Base-by-base conservation (phyloP, 2,888 invertebrate genomes). In the Ceratothoa steindachneri region DNA sequence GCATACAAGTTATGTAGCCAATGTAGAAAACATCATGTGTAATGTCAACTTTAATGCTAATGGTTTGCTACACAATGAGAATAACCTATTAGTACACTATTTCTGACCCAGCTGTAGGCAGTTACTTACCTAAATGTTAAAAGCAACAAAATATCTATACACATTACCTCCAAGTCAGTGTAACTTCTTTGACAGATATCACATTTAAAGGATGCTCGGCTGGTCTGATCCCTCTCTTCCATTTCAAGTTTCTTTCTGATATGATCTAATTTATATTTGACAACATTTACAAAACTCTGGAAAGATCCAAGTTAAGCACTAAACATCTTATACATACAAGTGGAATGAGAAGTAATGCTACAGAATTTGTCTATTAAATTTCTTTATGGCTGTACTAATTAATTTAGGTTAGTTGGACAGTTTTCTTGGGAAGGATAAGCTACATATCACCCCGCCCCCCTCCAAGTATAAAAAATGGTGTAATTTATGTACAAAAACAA, bases 181-280 rank as follows among this genome's bases (percentile, higher is more conserved):
- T 95, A 97, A 0, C 95, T 93, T 86, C 96, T 97, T 70, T 89
- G 88, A 85, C 97, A 97, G 70, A 89, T 88, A 2, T 92, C 91
- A 83, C 97, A 97, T 83, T 93, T 93, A 84, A 97, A 98, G 83
- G 97, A 96, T 28, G 97, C 94, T 79, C 97, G 88, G 67, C 80
- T 80, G 0, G 86, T 86, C 52, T 83, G 84, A 80, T 86, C 85
- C 60, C 86, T 81, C 77, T 87, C 86, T 77, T 86, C 85, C 29
- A 83, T 94, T 85, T 97, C 97, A 88, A 98, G 91, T 81, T 95
- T 90, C 83, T 95, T 93, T 74, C 95, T 88, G 92, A 97, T 96
- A 83, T 95, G 88, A 86, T 97, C 97, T 83, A 98, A 85, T 86
- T 97, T 97, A 85, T 97, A 98, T 85, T 97, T 97, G 0, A 97